Evolutionary conservation across 2,113 vertebrate genomes (phyloP), one percentile per base, ranked within the genome.

Genomic region (Forbesichthys papilliferus): DNA sequence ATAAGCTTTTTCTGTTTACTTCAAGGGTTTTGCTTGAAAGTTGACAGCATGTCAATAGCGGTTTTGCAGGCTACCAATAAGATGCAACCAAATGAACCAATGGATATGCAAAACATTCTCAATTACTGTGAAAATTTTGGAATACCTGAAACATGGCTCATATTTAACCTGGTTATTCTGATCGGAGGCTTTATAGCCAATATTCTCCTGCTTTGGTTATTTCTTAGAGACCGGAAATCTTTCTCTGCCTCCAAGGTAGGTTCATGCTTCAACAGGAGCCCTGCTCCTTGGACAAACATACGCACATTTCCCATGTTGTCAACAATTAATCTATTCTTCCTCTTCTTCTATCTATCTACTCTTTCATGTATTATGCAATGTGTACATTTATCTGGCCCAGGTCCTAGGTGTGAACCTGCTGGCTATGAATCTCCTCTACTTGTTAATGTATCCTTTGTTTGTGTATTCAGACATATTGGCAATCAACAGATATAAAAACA

Each of bases 401-500:
- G 70, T 86, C 46, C 48, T 83, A 5, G 83, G 78, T 10, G 0
- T 87, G 72, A 89, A 85, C 63, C 53, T 83, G 16, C 64, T 71
- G 3, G 34, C 54, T 2, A 75, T 89, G 82, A 66, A 83, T 61
- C 33, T 86, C 0, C 0, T 81, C 34, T 84, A 53, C 60, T 12
- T 85, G 12, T 33, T 14, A 18, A 0, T 64, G 5, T 3, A 80
- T 6, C 76, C 86, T 9, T 1, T 79, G 9, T 3, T 51, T 18
- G 1, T 54, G 53, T 54, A 61, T 78, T 16, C 53, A 42, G 14
- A 56, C 11, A 52, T 52, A 42, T 42, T 42, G 36, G 4, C 0
- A 6, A 6, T 42, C 36, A 42, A 6, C 36, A 42, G 36, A 4
- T 1, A 5, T 42, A 0, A 42, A 5, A 42, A 42, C 36, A 42